phyloP scores from a whole-genome alignment of 1,140 invertebrate genomes.

The Drosophila sp. region DNA sequence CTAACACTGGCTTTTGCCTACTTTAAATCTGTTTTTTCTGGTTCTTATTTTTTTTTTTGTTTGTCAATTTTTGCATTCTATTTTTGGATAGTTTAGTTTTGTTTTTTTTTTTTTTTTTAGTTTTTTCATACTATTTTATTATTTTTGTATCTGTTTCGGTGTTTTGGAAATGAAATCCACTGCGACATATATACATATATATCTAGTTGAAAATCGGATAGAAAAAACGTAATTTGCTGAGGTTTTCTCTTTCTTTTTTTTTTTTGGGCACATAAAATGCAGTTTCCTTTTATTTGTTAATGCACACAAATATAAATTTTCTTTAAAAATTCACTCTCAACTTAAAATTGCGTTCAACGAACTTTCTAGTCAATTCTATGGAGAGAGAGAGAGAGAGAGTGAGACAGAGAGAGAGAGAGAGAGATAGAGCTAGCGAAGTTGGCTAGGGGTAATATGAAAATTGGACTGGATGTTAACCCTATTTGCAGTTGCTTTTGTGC shows the following conservation, averaged over 20 bases:
- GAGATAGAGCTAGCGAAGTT: constrained; percentile 35
- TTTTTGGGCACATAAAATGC: background rate
- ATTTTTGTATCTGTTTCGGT: constrained; percentile 1
- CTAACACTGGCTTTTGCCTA: background rate
- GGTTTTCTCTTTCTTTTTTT: background rate
- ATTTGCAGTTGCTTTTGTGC: constrained; percentile 77
- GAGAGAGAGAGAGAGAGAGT: constrained; percentile 11
- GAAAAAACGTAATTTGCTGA: background rate
- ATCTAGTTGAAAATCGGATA: background rate
- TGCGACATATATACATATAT: background rate
- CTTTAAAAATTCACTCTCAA: constrained; percentile 13
- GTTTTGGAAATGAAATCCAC: constrained; percentile 1
- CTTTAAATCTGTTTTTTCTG: background rate
- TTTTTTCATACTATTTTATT: background rate
- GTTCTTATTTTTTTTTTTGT: background rate
- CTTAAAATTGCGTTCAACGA: constrained; percentile 52
- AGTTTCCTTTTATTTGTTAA: background rate
- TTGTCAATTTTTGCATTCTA: constrained; percentile 56
- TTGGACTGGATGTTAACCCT: constrained; percentile 79
- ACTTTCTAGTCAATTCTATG: constrained; percentile 38
- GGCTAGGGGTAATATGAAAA: constrained; percentile 71
- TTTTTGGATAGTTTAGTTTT: background rate
- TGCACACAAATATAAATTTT: constrained; percentile 6
- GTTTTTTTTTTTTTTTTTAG: background rate
- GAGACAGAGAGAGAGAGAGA: background rate